Evolutionary conservation across 2,888 invertebrate genomes (phyloP).

Genomic region (Stenotaenia linearis): DNA sequence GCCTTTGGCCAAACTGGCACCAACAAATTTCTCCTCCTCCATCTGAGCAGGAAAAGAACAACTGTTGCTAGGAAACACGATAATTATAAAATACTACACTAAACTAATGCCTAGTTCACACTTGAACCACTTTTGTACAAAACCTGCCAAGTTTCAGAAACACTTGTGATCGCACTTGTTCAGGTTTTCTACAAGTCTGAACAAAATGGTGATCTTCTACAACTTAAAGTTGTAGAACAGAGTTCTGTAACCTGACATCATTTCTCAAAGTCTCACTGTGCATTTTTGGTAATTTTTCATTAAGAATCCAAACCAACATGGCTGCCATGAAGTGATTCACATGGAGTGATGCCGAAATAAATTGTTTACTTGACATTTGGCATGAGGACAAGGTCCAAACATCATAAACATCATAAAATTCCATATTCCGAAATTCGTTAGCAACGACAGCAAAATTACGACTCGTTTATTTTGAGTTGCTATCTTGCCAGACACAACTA

Average conservation of each 20-base stretch:
- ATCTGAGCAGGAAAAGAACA: no score
- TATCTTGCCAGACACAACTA: no score
- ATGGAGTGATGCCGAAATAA: background rate
- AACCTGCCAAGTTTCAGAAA: background rate
- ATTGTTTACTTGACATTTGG: no score
- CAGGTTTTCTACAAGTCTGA: background rate
- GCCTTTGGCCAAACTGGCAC: no score
- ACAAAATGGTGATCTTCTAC: background rate
- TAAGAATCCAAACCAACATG: background rate
- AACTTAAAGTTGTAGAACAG: background rate
- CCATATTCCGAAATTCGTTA: no score
- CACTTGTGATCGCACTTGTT: no score
- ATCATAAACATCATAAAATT: background rate
- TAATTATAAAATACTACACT: no score
- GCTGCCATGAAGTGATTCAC: background rate
- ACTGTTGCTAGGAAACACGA: no score
- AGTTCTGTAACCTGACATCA: background rate
- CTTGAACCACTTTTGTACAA: background rate
- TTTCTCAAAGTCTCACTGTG: background rate
- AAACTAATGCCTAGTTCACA: no score
- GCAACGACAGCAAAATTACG: no score
- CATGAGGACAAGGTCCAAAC: background rate
- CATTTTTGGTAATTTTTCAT: background rate
- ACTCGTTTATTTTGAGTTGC: no score
- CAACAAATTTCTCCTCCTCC: no score